Evolutionary conservation across 2,888 invertebrate genomes (phyloP).

Genomic region (Dasysyrphus tricinctus): DNA sequence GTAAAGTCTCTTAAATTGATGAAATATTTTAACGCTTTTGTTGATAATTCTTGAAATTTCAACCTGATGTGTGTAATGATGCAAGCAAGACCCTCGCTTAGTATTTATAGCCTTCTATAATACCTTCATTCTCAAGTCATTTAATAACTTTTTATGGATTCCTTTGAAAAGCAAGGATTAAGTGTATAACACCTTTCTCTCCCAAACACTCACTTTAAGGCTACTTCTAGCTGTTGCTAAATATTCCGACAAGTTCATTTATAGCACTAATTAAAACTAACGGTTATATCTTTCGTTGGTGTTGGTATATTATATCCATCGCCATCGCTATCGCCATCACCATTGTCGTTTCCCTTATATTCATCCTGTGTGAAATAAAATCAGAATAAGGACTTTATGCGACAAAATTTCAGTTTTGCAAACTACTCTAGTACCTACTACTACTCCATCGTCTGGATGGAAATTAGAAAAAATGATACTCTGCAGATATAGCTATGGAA

Average conservation of each 20-base stretch:
- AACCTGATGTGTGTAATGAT: background rate
- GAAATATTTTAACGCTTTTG: background rate
- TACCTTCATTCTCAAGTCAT: slow-evolving; percentile 27
- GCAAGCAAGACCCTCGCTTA: background rate
- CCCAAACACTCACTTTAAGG: slow-evolving; percentile 18
- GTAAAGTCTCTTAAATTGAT: background rate
- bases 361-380: slow-evolving; percentile 50
- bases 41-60: background rate
- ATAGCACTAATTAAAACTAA: slow-evolving; percentile 69
- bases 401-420: slow-evolving; percentile 59
- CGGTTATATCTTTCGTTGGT: slow-evolving; percentile 40
- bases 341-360: slow-evolving; percentile 20
- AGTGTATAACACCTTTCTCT: slow-evolving; percentile 34
- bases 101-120: slow-evolving; percentile 9
- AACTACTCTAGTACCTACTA: slow-evolving; percentile 25
- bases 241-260: slow-evolving; percentile 70
- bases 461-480: slow-evolving; percentile 43
- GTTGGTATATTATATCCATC: background rate
- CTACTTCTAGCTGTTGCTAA: slow-evolving; percentile 33
- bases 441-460: slow-evolving; percentile 9
- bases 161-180: slow-evolving; percentile 17
- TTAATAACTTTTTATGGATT: slow-evolving; percentile 46
- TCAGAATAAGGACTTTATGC: slow-evolving; percentile 63
- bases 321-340: background rate
- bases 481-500: slow-evolving; percentile 5